A percentile compares a stretch with the other conserved stretches of the same genome.
Evolutionary conservation across 2,113 vertebrate genomes (phyloP).

Genomic region (Gopherus evgoodei): DNA sequence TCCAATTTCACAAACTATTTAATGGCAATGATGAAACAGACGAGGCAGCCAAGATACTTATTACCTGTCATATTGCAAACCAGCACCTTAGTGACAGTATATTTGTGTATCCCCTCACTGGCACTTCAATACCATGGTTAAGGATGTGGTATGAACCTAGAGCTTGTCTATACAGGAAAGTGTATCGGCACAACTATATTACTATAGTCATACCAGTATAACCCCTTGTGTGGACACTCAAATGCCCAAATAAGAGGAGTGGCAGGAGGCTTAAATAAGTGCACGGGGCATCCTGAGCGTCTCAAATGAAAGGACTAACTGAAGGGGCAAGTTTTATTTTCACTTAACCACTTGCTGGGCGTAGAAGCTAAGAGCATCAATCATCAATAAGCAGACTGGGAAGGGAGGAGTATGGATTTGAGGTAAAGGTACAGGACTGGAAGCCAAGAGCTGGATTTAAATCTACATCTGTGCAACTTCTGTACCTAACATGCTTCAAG

Average conservation of each 20-base stretch:
- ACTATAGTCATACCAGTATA: not conserved
- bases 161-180: not conserved
- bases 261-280: not conserved
- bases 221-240: not conserved
- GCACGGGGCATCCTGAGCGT: no score
- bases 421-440: not conserved
- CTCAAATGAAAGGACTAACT: not conserved
- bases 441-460: not conserved
- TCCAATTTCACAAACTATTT: not conserved
- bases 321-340: fast-evolving
- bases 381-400: fast-evolving
- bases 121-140: not conserved
- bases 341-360: fast-evolving
- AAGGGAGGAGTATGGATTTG: not conserved
- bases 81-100: not conserved
- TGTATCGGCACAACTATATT: not conserved
- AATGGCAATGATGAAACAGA: not conserved
- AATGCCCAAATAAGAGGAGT: not conserved
- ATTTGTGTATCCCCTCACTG: not conserved
- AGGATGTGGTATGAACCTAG: not conserved
- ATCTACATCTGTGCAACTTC: not conserved
- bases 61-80: not conserved
- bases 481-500: not conserved
- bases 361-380: not conserved
- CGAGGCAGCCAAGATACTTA: not conserved